Evolutionary conservation across 2,888 invertebrate species (phyloP), one percentile per base, ranked within the genome.

Genomic region (Resseliella maxima): DNA sequence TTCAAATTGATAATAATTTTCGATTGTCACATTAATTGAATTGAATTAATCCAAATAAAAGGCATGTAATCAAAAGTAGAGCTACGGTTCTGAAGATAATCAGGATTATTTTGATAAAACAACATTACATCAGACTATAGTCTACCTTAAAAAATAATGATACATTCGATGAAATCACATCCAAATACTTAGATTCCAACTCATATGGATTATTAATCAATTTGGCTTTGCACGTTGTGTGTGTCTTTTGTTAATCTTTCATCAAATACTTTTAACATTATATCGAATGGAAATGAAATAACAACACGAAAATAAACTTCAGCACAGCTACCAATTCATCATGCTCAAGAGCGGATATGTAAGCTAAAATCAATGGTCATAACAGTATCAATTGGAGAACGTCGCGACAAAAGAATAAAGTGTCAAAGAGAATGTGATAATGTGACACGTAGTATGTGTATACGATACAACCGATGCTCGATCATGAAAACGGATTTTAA

Each of bases 341-440:
- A 83, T 83, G 38, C 38, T 83, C 83, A n/a, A 18, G 38, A 83
- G 41, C 83, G 83, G 38, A 38, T 38, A 83, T 36, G 21, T 83
- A 72, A 31, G 15, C 0, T 31, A 3, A n/a, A 38, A 83, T n/a
- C 6, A 38, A 83, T 83, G 38, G 38, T n/a, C 36, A 38, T 21
- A 72, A 83, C 83, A 83, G 15, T 72, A 72, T 72, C 72, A 35
- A 72, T 59, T 24, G 59, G 24, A n/a, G 59, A 83, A 38, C 31
- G 38, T 38, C 83, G 83, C 38, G 83, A 83, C 83, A 38, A 18
- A 50, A 83, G 83, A 83, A 83, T n/a, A 24, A 83, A 83, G 38
- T 83, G 83, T 83, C 83, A 31, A 83, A 83, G 83, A 83, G 83
- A 83, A 83, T n/a, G 12, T 38, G 83, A 83, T 83, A 83, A 83